Conservation (phyloP, 2,888 invertebrate genomes). For the Rutpela maculata region DNA sequence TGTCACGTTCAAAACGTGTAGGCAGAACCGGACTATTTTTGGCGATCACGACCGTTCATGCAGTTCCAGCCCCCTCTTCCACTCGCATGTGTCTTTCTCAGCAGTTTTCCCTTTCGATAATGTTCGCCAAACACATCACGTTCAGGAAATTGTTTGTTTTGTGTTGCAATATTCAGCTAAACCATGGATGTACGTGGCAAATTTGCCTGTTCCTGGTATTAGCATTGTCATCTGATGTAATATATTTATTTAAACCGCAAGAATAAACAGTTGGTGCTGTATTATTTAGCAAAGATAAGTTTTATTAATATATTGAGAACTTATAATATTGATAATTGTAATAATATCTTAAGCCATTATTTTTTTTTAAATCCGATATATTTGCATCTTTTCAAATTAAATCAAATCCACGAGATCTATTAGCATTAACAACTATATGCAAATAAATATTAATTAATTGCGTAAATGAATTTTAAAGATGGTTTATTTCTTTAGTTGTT, state of each 20-base stretch:
- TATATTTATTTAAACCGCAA: conserved; percentile 22
- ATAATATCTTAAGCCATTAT: too few relatives aligned
- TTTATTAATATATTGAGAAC: background rate
- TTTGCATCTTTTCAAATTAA: too few relatives aligned
- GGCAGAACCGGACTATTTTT: background rate
- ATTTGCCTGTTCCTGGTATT: conserved; percentile 10
- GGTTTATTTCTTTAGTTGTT: too few relatives aligned
- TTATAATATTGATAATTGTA: too few relatives aligned
- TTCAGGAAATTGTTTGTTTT: conserved; percentile 33
- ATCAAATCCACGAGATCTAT: too few relatives aligned
- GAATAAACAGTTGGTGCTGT: conserved; percentile 5
- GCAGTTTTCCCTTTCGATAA: conserved; percentile 36
- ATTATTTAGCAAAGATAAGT: background rate
- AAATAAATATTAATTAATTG: too few relatives aligned
- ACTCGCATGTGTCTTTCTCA: conserved; percentile 23
- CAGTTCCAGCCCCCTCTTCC: conserved; percentile 11
- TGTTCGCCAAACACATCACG: conserved; percentile 29
- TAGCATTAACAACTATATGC: too few relatives aligned
- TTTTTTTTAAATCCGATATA: too few relatives aligned
- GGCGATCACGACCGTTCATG: background rate
- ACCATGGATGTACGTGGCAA: conserved; percentile 16
- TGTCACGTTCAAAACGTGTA: background rate
- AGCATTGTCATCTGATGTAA: background rate
- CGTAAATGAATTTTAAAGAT: too few relatives aligned
- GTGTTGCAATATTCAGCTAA: conserved; percentile 25